Base-by-base conservation (phyloP, 2,797 vertebrate species). In the Acrocephalus scirpaceus region DNA sequence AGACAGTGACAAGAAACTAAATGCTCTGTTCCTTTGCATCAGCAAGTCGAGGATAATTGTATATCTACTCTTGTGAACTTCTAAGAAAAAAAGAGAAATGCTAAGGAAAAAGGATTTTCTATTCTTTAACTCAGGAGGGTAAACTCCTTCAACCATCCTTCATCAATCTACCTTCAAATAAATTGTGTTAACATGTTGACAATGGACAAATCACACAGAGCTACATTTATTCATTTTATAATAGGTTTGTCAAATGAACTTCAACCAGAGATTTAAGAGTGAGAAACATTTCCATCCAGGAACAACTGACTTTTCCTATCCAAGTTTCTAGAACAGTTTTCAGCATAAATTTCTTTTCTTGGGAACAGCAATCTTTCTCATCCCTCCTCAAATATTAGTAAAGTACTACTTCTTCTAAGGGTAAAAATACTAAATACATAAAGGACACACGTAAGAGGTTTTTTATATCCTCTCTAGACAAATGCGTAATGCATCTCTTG, bases 1-100 rank as follows among this genome's bases (percentile, higher is more conserved):
- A 99, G 99, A 99, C 99, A 99, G 99, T 99, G 99, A 99, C 99
- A 99, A 99, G 99, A 99, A 99, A 99, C 99, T 99, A 99, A 99
- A 99, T 99, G 99, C 99, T 98, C 98, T 99, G 99, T 99, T 99
- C 99, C 99, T 99, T 99, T 98, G 98, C 99, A 99, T 99, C 98
- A 98, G 98, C 98, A 98, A 99, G 98, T 99, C 98, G 98, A 98
- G 98, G 97, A 97, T 98, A 98, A 97, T 98, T 98, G 99, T 99
- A 99, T 99, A 98, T 98, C 99, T 99, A 99, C 98, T 98, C 98
- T 98, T 98, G 97, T 98, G 97, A 98, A 98, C 98, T 98, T 98
- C 98, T 98, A 98, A 98, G 97, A 97, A 97, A 98, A 98, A 97
- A 97, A 92, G 72, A 71, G 92, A 96, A 97, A 97, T 96, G 90